These are phyloP conservation scores for Moxostoma hubbsi DNA, from an alignment of 2,797 vertebrate species.

Conservation along the genomic window DNA sequence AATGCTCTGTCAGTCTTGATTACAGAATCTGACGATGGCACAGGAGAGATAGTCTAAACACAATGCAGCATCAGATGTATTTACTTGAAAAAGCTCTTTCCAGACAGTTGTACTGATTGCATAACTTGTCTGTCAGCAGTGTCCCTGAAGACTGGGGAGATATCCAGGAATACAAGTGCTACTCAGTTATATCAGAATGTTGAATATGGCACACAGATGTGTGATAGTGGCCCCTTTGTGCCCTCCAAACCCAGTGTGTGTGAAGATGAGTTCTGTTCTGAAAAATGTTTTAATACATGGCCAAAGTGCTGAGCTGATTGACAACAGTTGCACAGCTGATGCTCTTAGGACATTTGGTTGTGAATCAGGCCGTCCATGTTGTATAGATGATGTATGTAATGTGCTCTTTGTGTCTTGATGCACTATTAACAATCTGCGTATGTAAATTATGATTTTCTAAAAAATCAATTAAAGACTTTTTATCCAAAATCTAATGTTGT, in stretches of 20 bases:
- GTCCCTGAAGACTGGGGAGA: constrained; percentile 34
- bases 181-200: constrained; percentile 41
- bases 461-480: constrained; percentile 64
- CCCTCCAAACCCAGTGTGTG: constrained; percentile 31
- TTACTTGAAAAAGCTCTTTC: constrained; percentile 74
- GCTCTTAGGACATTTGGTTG: constrained; percentile 26
- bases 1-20: constrained; percentile 35
- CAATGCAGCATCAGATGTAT: constrained; percentile 65
- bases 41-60: too few species aligned
- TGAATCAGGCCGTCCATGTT: constrained; percentile 43
- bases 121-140: constrained; percentile 51
- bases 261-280: constrained; percentile 16
- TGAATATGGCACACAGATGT: constrained; percentile 50
- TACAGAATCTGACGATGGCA: constrained; percentile 14
- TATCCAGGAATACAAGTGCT: constrained; percentile 40
- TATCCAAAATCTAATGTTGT: constrained; percentile 48
- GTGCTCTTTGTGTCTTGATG: constrained; percentile 55
- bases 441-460: constrained; percentile 63
- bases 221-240: constrained; percentile 29
- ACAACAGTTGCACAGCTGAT: constrained; percentile 38
- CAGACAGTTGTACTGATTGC: constrained; percentile 69
- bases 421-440: constrained; percentile 53
- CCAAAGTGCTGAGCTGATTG: constrained; percentile 10
- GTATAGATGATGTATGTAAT: constrained; percentile 54
- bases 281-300: constrained; percentile 30